Evolutionary conservation across 2,113 vertebrate genomes (phyloP).

Genomic region (Chaetura pelagica): DNA sequence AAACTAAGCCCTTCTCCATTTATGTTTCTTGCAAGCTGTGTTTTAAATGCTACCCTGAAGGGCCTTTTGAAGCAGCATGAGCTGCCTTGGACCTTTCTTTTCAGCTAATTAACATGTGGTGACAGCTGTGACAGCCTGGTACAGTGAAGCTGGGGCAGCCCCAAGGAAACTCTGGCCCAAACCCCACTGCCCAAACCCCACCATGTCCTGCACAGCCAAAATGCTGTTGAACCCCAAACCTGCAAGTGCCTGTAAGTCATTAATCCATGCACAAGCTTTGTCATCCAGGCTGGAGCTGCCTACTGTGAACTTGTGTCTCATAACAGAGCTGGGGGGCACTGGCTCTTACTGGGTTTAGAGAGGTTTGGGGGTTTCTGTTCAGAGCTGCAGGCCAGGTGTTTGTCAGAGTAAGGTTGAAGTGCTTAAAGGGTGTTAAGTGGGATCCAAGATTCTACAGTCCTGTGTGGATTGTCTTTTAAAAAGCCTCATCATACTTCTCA

Average conservation of each 20-base stretch:
- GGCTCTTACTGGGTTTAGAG: background rate
- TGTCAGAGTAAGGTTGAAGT: background rate
- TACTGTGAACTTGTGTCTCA: rapidly evolving
- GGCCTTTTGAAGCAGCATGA: slow-evolving; percentile 6
- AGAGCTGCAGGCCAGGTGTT: background rate
- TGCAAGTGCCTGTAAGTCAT: background rate
- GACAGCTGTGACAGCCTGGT: background rate
- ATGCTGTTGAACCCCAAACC: background rate
- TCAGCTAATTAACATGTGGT: background rate
- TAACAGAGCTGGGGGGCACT: background rate
- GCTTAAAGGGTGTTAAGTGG: background rate
- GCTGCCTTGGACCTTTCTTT: background rate
- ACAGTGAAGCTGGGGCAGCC: background rate
- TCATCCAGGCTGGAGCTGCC: background rate
- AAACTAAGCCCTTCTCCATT: slow-evolving; percentile 4
- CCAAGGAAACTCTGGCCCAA: background rate
- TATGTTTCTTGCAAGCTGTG: slow-evolving; percentile 32
- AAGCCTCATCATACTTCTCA: background rate
- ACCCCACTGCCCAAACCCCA: background rate
- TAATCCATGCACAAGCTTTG: background rate
- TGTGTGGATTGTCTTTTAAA: background rate
- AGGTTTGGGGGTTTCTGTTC: background rate
- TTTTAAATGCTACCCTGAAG: background rate
- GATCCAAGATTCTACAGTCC: background rate
- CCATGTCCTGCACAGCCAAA: background rate